These are phyloP conservation scores for Musca domestica DNA, from an alignment of 1,140 invertebrate species.

Conservation along the genomic window DNA sequence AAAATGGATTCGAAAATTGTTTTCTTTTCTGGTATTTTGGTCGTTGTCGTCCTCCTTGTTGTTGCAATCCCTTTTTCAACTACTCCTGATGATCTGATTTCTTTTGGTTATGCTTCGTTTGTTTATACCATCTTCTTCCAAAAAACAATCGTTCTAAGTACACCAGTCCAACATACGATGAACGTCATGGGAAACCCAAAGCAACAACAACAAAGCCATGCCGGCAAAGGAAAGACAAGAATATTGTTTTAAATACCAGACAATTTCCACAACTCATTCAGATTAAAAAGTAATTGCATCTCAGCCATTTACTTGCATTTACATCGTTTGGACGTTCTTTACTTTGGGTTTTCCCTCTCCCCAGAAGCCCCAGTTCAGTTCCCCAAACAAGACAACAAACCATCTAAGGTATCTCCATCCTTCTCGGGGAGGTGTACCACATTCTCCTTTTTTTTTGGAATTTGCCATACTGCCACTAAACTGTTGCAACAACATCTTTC, in stretches of 20 bases:
- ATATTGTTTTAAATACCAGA: slow-evolving; percentile 22
- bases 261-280: slow-evolving; percentile 20
- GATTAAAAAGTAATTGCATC: slow-evolving; percentile 22
- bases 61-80: too few relatives aligned
- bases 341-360: not conserved
- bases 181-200: too few relatives aligned
- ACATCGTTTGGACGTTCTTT: not conserved
- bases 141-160: too few relatives aligned
- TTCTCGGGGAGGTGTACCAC: not conserved
- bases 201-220: too few relatives aligned
- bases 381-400: not conserved
- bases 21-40: too few relatives aligned
- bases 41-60: too few relatives aligned
- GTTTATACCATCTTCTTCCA: too few relatives aligned
- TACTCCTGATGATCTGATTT: too few relatives aligned
- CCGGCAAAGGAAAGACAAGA: not conserved
- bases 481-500: slow-evolving; percentile 6
- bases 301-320: slow-evolving; percentile 17
- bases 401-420: not conserved
- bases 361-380: not conserved
- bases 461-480: not conserved
- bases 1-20: too few relatives aligned
- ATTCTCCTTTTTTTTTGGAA: not conserved
- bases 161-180: too few relatives aligned
- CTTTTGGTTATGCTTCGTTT: too few relatives aligned